phyloP scores from a whole-genome alignment of 1,140 invertebrate species.

The Marisa cornuarietis region DNA sequence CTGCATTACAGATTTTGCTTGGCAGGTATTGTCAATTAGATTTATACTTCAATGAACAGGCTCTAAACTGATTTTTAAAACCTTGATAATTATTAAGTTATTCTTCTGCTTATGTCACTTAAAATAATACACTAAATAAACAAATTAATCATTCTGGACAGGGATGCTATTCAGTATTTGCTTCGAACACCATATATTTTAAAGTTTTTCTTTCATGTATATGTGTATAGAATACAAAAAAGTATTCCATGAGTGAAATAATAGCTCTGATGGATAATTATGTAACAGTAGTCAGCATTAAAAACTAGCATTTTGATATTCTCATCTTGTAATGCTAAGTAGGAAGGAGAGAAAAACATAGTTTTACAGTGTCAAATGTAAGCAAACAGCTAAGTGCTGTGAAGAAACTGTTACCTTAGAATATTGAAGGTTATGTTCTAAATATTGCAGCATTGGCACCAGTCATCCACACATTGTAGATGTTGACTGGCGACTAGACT shows the following conservation, averaged over 20 bases:
- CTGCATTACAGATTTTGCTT: slow-evolving; percentile 51
- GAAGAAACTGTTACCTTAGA: background rate
- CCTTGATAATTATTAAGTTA: too few relatives aligned
- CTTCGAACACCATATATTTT: background rate
- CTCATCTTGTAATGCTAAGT: too few relatives aligned
- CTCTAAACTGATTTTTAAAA: too few relatives aligned
- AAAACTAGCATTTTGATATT: too few relatives aligned
- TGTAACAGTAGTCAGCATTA: background rate
- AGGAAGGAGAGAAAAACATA: background rate
- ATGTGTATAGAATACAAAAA: background rate
- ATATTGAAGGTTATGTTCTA: slow-evolving; percentile 3
- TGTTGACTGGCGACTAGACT: slow-evolving; percentile 62
- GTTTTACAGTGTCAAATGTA: background rate
- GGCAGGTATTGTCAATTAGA: slow-evolving; percentile 43
- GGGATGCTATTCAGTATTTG: background rate
- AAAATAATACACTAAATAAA: too few relatives aligned
- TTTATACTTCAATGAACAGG: background rate
- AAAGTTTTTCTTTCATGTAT: background rate
- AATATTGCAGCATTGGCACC: slow-evolving; percentile 48
- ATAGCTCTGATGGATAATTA: background rate
- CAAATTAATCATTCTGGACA: too few relatives aligned
- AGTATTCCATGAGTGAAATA: background rate
- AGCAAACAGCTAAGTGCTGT: background rate
- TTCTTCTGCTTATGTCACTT: too few relatives aligned
- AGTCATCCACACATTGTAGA: slow-evolving; percentile 60